phyloP scores from a whole-genome alignment of 1,140 invertebrate species.

The Orussus abietinus region DNA sequence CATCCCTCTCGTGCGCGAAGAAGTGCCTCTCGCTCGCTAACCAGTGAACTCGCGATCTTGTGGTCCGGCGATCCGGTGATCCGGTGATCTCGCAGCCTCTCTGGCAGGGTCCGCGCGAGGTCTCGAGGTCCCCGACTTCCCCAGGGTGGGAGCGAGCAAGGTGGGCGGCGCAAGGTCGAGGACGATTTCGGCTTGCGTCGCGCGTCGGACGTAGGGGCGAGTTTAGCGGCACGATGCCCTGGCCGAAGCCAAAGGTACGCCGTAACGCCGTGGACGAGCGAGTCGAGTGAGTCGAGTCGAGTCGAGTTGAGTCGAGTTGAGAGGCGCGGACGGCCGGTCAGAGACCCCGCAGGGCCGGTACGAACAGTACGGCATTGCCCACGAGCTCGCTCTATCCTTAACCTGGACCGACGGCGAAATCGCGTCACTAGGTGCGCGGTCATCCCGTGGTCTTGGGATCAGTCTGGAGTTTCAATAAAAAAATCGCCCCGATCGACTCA shows the following conservation, averaged over 20 bases:
- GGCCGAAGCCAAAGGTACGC: constrained; percentile 39
- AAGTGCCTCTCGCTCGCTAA: background rate
- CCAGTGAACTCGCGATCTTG: too few species aligned
- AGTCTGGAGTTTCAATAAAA: too few species aligned
- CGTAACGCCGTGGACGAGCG: constrained; percentile 37
- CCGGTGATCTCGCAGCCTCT: too few species aligned
- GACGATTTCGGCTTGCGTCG: too few species aligned
- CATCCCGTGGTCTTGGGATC: too few species aligned
- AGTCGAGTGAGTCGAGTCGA: background rate
- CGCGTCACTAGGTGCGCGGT: too few species aligned
- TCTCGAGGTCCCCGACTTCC: too few species aligned
- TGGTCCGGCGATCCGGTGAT: constrained; percentile 1
- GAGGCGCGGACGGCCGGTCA: constrained; percentile 54
- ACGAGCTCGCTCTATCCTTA: constrained; percentile 50
- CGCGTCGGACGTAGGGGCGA: constrained; percentile 24
- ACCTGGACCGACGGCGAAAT: too few species aligned
- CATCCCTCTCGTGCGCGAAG: background rate
- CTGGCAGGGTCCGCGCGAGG: too few species aligned
- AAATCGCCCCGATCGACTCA: too few species aligned
- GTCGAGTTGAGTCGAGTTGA: constrained; percentile 40
- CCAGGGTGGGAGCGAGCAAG: constrained; percentile 12
- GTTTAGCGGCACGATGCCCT: too few species aligned
- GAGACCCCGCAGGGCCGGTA: constrained; percentile 54
- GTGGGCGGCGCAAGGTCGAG: background rate
- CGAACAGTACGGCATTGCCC: constrained; percentile 53